Evolutionary conservation across 2,797 vertebrate species (phyloP).

Genomic region (Atherinosoma microstoma): DNA sequence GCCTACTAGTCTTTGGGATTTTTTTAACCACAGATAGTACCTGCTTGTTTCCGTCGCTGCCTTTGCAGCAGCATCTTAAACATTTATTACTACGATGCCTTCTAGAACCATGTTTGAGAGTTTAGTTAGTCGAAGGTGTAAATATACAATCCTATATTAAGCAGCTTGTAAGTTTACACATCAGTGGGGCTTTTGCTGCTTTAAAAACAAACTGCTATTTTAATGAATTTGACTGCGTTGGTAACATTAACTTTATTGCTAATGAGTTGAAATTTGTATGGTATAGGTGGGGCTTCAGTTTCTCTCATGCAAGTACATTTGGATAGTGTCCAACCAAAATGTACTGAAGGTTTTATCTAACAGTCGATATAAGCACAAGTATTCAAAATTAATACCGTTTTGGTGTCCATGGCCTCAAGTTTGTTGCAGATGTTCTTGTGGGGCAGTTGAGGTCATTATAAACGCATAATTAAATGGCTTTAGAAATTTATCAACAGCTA

Average conservation of each 20-base stretch:
- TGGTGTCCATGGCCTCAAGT: background rate
- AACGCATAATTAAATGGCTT: background rate
- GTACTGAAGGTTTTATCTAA: too few relatives aligned
- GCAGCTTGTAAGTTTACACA: slow-evolving; percentile 1
- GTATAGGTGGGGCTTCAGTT: too few relatives aligned
- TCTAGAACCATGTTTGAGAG: background rate
- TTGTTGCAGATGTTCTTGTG: background rate
- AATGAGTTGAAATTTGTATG: too few relatives aligned
- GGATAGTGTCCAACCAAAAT: background rate
- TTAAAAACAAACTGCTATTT: slow-evolving; percentile 7
- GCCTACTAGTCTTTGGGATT: background rate
- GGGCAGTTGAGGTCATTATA: background rate
- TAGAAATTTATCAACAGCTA: background rate
- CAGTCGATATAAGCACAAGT: too few relatives aligned
- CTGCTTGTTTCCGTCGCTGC: background rate
- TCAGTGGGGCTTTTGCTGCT: background rate
- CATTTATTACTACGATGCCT: background rate
- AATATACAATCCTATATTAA: background rate
- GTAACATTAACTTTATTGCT: background rate
- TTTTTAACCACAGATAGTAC: background rate
- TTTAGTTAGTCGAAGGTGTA: background rate
- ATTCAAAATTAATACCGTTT: too few relatives aligned
- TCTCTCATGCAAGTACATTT: too few relatives aligned
- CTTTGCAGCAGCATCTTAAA: slow-evolving; percentile 3
- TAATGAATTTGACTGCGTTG: background rate